Conservation (phyloP, 2,113 vertebrate species). For the Delphinapterus leucas region DNA sequence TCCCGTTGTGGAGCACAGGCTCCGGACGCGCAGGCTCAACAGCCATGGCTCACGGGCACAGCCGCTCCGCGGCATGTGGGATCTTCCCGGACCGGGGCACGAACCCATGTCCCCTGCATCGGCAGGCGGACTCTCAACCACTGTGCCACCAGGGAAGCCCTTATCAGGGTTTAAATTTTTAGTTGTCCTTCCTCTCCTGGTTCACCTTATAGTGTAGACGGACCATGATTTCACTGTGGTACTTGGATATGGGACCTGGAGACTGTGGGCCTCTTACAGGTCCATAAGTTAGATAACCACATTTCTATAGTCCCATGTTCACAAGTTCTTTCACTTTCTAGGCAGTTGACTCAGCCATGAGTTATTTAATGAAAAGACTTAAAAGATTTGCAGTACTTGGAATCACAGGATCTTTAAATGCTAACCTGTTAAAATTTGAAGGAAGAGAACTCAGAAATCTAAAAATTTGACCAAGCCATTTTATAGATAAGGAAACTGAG, state of each 20-base stretch:
- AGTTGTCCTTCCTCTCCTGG: background rate
- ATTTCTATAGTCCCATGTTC: background rate
- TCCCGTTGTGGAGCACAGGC: no score
- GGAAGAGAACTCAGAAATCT: background rate
- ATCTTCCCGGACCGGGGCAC: no score
- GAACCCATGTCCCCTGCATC: no score
- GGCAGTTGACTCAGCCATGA: background rate
- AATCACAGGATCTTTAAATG: background rate
- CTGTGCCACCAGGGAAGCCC: background rate
- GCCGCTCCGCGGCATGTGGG: no score
- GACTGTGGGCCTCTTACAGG: background rate
- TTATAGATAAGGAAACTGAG: background rate
- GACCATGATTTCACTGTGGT: background rate
- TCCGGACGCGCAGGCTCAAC: no score
- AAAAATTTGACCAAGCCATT: background rate
- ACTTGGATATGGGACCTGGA: background rate
- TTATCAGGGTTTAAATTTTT: background rate
- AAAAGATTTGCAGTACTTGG: background rate
- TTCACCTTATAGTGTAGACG: background rate
- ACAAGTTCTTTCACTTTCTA: background rate
- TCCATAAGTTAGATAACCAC: background rate
- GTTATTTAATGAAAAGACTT: background rate
- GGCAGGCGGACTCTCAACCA: no score
- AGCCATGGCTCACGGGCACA: no score
- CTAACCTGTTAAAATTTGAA: background rate